Conservation (phyloP, 2,113 vertebrate genomes). For the Serinus canaria region DNA sequence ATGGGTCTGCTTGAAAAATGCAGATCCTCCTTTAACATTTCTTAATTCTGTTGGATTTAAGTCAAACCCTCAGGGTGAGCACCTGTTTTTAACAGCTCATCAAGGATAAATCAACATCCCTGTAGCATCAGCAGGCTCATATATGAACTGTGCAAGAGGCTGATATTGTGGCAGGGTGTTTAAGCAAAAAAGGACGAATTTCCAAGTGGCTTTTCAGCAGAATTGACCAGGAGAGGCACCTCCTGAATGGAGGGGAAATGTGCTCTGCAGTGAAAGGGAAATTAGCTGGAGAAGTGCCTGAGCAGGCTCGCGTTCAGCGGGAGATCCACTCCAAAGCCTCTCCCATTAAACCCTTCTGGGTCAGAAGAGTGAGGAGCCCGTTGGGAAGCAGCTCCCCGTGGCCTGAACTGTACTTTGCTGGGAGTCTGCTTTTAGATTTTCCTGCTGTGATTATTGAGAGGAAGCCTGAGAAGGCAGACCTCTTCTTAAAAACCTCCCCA, state of each 20-base stretch:
- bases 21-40: constrained; percentile 7
- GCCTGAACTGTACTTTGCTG: not conserved
- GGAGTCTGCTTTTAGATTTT: not conserved
- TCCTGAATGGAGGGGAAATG: not conserved
- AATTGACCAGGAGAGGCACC: not conserved
- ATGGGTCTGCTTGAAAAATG: constrained; percentile 23
- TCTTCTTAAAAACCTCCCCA: not conserved
- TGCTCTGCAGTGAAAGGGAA: not conserved
- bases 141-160: not conserved
- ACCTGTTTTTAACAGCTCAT: constrained; percentile 22
- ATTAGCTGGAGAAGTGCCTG: not conserved
- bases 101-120: not conserved
- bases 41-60: constrained; percentile 42
- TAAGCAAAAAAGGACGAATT: not conserved
- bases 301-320: not conserved
- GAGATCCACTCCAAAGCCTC: constrained; percentile 9
- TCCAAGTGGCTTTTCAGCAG: not conserved
- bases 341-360: not conserved
- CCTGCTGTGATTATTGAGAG: constrained; percentile 9
- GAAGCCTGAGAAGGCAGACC: not conserved
- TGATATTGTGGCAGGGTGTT: not conserved
- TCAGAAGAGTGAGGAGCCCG: not conserved
- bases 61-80: not conserved
- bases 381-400: not conserved
- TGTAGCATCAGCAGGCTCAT: not conserved